phyloP scores from a whole-genome alignment of 2,113 vertebrate genomes.

The Chloebia gouldiae region DNA sequence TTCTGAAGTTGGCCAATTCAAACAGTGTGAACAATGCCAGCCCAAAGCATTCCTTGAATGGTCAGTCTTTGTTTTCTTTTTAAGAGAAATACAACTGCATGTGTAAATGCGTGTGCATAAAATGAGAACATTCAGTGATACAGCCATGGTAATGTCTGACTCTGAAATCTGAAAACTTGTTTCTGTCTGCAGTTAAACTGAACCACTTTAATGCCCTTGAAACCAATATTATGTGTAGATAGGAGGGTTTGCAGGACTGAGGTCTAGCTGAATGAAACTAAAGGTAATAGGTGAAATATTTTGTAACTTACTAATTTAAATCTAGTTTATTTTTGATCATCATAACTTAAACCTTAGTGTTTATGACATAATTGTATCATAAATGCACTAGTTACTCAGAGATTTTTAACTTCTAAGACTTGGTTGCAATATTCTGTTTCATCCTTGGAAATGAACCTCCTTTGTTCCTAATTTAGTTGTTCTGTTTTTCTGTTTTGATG shows the following conservation, averaged over 20 bases:
- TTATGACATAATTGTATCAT: not conserved
- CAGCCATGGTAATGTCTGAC: not conserved
- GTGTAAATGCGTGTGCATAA: not conserved
- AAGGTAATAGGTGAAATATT: not conserved
- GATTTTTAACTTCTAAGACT: not conserved
- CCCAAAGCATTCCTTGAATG: constrained; percentile 90
- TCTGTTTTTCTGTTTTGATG: not conserved
- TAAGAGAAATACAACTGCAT: not conserved
- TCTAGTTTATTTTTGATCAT: not conserved
- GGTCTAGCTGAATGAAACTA: not conserved
- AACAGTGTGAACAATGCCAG: constrained; percentile 81
- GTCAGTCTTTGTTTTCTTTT: constrained; percentile 67
- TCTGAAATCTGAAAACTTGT: not conserved
- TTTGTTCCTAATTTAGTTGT: not conserved
- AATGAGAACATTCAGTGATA: not conserved
- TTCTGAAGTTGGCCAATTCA: constrained; percentile 83
- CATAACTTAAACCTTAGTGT: not conserved
- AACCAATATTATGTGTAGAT: not conserved
- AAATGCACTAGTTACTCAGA: not conserved
- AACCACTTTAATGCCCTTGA: not conserved
- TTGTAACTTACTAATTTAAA: not conserved
- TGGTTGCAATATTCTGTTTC: not conserved
- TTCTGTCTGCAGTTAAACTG: not conserved
- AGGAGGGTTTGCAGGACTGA: not conserved
- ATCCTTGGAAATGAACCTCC: not conserved